These are phyloP conservation scores for Melipona bicolor DNA, from an alignment of 2,888 invertebrate genomes.

Conservation along the genomic window DNA sequence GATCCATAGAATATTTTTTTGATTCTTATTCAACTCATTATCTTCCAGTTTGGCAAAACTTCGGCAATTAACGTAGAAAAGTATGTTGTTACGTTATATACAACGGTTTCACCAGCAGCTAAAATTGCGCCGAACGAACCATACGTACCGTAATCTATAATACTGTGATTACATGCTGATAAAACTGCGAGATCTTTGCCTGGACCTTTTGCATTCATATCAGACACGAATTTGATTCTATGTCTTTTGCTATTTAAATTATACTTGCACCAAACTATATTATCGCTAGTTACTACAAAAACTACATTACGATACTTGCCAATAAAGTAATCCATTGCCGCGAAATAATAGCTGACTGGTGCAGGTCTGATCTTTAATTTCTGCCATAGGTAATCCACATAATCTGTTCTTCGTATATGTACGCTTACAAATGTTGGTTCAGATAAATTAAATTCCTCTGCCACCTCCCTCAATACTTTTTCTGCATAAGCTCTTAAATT, in stretches of 20 bases:
- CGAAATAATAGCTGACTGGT: slow-evolving; percentile 80
- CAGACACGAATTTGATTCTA: slow-evolving; percentile 79
- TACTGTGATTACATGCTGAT: slow-evolving; percentile 83
- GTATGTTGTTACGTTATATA: slow-evolving; percentile 82
- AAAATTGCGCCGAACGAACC: slow-evolving; percentile 83
- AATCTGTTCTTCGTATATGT: slow-evolving; percentile 86
- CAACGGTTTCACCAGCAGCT: slow-evolving; percentile 83
- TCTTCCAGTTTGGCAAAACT: slow-evolving; percentile 80
- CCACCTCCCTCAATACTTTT: slow-evolving; percentile 81
- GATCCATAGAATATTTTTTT: slow-evolving; percentile 50
- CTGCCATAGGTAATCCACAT: slow-evolving; percentile 85
- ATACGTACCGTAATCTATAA: slow-evolving; percentile 84
- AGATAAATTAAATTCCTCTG: slow-evolving; percentile 74
- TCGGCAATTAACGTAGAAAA: slow-evolving; percentile 82
- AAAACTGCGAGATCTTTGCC: slow-evolving; percentile 83
- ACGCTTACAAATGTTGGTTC: slow-evolving; percentile 85
- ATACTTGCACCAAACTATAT: slow-evolving; percentile 83
- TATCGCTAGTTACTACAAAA: slow-evolving; percentile 83
- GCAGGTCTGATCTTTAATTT: slow-evolving; percentile 84
- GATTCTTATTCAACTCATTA: slow-evolving; percentile 79
- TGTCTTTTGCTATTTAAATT: slow-evolving; percentile 77
- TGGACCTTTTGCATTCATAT: slow-evolving; percentile 77
- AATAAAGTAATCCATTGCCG: slow-evolving; percentile 83
- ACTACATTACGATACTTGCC: slow-evolving; percentile 81
- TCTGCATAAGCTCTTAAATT: slow-evolving; percentile 84